A percentile compares a stretch with the other conserved stretches of the same genome.
Evolutionary conservation across 2,888 invertebrate species (phyloP).

Genomic region (Ctena decussata): DNA sequence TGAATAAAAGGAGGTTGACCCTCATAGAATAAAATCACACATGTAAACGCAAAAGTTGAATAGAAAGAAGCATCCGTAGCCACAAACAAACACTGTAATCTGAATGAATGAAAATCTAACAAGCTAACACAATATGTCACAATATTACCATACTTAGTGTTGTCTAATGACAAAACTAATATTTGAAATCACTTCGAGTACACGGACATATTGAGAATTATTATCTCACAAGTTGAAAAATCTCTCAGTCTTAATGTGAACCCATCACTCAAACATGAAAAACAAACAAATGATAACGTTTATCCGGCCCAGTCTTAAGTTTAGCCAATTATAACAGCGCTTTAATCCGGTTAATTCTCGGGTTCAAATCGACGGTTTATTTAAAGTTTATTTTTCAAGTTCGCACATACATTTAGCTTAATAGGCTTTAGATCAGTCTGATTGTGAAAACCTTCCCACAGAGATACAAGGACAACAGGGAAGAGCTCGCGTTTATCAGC

Average conservation of each 20-base stretch:
- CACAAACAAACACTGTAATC: no score
- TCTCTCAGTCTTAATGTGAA: background rate
- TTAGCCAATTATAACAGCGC: constrained; percentile 39
- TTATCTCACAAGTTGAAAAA: constrained; percentile 12
- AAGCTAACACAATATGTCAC: background rate
- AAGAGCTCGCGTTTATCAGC: no score
- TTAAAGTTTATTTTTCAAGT: background rate
- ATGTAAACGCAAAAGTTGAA: no score
- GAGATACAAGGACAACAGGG: no score
- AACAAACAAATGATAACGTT: constrained; percentile 55
- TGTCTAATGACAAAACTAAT: background rate
- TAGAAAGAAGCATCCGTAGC: no score
- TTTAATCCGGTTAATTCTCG: background rate
- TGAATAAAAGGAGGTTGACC: no score
- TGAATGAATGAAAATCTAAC: background rate
- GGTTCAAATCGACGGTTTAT: background rate
- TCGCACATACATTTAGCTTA: background rate
- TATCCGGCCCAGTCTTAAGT: constrained; percentile 30
- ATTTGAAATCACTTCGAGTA: background rate
- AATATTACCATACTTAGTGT: background rate
- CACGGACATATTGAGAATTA: constrained; percentile 1
- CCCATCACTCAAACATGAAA: constrained; percentile 13
- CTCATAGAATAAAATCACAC: no score
- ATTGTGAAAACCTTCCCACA: no score
- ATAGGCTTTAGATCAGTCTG: no score